Percentiles rank a stretch among this genome's conserved stretches.
Conservation (phyloP, 2,113 vertebrate species). For the Gymnobelideus leadbeateri region DNA sequence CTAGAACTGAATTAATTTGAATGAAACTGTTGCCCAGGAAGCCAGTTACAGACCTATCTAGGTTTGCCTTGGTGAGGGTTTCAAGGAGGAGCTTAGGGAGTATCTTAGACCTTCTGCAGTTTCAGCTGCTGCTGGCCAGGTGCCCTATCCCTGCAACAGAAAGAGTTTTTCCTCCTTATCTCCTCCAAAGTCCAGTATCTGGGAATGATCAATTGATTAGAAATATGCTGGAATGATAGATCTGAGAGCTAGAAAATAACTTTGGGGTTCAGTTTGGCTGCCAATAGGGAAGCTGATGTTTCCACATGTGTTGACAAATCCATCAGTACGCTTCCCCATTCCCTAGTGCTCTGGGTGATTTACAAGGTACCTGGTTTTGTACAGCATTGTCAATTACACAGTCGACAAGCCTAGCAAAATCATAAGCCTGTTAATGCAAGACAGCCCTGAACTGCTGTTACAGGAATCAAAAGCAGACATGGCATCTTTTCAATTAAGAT, state of each 20-base stretch:
- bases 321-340: neutral
- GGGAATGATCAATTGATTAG: neutral
- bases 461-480: neutral
- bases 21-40: neutral
- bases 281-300: neutral
- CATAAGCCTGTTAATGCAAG: slow-evolving; percentile 1
- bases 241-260: neutral
- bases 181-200: neutral
- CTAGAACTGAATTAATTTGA: neutral
- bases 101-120: neutral
- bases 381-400: neutral
- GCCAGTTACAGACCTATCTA: neutral
- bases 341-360: neutral
- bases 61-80: neutral
- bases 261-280: neutral
- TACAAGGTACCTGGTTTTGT: neutral
- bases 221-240: neutral
- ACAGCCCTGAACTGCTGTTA: neutral
- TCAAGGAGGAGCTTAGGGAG: neutral
- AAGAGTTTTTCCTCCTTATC: neutral
- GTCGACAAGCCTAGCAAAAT: neutral
- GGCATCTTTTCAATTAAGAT: neutral
- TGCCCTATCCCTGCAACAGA: neutral
- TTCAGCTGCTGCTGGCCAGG: neutral
- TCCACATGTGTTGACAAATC: neutral